These are phyloP conservation scores for Sphinx pinastri DNA, from an alignment of 2,888 invertebrate genomes.

Conservation along the genomic window DNA sequence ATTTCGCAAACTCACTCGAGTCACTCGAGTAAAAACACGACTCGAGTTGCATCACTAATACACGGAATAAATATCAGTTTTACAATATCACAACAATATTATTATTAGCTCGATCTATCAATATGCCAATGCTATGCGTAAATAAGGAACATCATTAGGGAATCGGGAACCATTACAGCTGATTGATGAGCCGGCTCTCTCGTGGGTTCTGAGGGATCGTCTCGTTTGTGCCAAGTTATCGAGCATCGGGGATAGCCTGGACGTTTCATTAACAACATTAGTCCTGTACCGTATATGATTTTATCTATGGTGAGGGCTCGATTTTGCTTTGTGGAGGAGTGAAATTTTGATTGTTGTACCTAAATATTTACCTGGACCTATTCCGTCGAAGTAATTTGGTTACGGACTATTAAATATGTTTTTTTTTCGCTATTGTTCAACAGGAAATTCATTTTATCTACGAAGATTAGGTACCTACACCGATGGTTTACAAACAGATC, in stretches of 20 bases:
- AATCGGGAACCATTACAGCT: slow-evolving; percentile 47
- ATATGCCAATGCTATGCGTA: slow-evolving; percentile 30
- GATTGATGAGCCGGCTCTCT: slow-evolving; percentile 50
- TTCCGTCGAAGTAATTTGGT: background rate
- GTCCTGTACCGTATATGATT: slow-evolving; percentile 17
- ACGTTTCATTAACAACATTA: slow-evolving; percentile 26
- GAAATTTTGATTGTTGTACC: background rate
- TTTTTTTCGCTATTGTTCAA: no score
- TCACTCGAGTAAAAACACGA: no score
- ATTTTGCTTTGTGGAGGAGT: background rate
- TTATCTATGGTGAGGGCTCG: background rate
- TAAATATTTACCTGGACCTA: no score
- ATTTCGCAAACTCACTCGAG: no score
- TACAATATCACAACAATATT: background rate
- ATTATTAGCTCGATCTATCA: slow-evolving; percentile 20
- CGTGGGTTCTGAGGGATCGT: slow-evolving; percentile 35
- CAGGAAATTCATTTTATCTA: no score
- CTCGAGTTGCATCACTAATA: no score
- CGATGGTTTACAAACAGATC: no score
- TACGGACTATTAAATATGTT: no score
- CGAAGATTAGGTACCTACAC: no score
- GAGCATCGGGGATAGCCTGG: slow-evolving; percentile 7
- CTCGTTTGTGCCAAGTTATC: slow-evolving; percentile 40
- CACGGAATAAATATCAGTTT: background rate
- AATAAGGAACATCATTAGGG: slow-evolving; percentile 41